Evolutionary conservation across 2,888 invertebrate genomes (phyloP), one percentile per base, ranked within the genome.

Genomic region (Homarus gammarus): DNA sequence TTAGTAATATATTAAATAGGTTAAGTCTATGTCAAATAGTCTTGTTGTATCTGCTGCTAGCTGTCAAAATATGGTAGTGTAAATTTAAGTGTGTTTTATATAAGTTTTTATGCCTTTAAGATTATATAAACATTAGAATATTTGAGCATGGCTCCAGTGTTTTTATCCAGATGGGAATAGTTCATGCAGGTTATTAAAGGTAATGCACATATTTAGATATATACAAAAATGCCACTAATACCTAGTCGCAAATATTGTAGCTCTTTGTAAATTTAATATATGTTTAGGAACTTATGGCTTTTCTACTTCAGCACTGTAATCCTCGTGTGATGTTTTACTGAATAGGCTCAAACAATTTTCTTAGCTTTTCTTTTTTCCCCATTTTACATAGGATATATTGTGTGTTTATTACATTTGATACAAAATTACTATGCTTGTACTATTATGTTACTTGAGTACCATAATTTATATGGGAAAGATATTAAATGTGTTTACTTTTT

Each of bases 1-100:
- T 64, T 82, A 68, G 61, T 40, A 82, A 68, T 61, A 64, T 82
- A 40, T 75, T 64, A 8, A 64, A 22, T 64, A 64, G 64, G 27
- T 64, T 64, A 64, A 64, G 64, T 64, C 3, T 27, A 1, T 64
- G n/a, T 64, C 12, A 18, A 44, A 5, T 44, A 44, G 27, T 64
- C 8, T n/a, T 64, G 27, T 64, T 64, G 64, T 64, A 64, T 64
- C 64, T 64, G 27, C 64, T 64, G 22, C n/a, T 64, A 64, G 64
- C 64, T 64, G 64, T 64, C 27, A 64, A 6, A 27, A 64, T 64
- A 64, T n/a, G 64, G 22, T 27, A 27, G 27, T 64, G 64, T 27
- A 27, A 64, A 22, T 27, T 22, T 64, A 27, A 64, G 64, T 12
- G 22, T 27, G 64, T 64, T 64, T 64, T 64, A 64, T 64, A 64